Base-by-base conservation (phyloP, 2,888 invertebrate genomes). In the Pilophorus perplexus region DNA sequence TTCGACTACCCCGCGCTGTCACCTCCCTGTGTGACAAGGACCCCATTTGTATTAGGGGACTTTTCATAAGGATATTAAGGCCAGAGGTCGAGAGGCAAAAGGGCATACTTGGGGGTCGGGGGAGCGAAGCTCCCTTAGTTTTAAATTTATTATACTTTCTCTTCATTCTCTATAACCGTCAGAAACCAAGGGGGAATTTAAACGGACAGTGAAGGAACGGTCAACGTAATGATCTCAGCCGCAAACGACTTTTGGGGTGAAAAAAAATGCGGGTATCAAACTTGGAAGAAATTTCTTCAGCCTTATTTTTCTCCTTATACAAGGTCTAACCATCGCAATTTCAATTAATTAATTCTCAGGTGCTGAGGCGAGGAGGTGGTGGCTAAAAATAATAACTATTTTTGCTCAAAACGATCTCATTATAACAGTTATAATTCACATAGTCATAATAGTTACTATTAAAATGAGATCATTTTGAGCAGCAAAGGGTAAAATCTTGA, bases 51-150 rank as follows among this genome's bases (percentile, higher is more conserved):
- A 59, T 59, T 59, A 59, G 42, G 42, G 42, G 59, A 59, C 33
- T 59, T 59, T 59, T 59, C 59, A 59, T 59, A 59, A 59, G 59
- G 59, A 52, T 52, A 52, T 52, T 52, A 52, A 52, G 52, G 50
- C 25, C 52, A 52, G 52, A 33, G 12, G 33, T 33, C 33, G 33
- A 6, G 33, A 12, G 33, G 33, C 28, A 28, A 52, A 52, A 52
- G 52, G 52, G 28, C 52, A 52, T 52, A 52, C 52, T 52, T 52
- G 25, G 28, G 33, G 33, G 33, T 52, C 38, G 18, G 55, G 55
- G 40, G 22, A 28, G n/a, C n/a, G n/a, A 37, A 37, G 38, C 22
- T 37, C 22, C 23, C 40, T 42, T 59, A 59, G 33, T 57, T 57
- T 59, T 18, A 59, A 40, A 57, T 23, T 40, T 20, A 59, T 59